Base-by-base conservation (phyloP, 2,888 invertebrate species). In the Tenthredo scrophulariae region DNA sequence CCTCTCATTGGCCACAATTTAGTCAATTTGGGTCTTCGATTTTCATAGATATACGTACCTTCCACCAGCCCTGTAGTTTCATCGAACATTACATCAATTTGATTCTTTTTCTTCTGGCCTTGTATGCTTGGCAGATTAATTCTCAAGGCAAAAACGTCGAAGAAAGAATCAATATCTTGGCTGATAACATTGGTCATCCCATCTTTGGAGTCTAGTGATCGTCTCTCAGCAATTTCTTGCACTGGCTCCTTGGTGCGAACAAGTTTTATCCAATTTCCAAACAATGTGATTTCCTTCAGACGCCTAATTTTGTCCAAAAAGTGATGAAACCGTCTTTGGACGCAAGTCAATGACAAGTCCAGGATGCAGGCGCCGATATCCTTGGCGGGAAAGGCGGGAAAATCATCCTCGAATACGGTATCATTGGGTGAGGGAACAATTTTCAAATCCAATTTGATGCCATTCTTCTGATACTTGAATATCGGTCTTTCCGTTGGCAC, bases 261-360 rank as follows among this genome's bases (percentile, higher is more conserved):
- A 86, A 95, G 94, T 88, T 94, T 95, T 1, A 96, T 92, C 88
- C 94, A 94, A 85, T 95, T 94, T 0, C 95, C 96, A 83, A 95
- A 90, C 54, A 96, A 92, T 10, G 94, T 94, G 86, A 95, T 94
- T 88, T 95, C 95, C 87, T 94, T 94, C 82, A 95, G 90, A 74
- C 93, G 93, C 86, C 94, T 94, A 2, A 96, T 91, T 29, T 94
- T 93, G 85, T 95, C 94, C 86, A 96, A 90, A 91, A 95, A 96
- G 74, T 94, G 89, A 10, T 95, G 92, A 2, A 95, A 94, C 88
- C 95, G 95, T 86, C 94, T 95, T 89, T 95, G 95, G 37, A 95
- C 92, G 89, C 96, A 96, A 40, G 93, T 90, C 85, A 95, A 94
- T 0, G 96, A 96, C 1, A 96, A 90, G 88, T 94, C 94, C 40